Conservation (phyloP, 2,888 invertebrate genomes). For the Eupithecia vulgata region DNA sequence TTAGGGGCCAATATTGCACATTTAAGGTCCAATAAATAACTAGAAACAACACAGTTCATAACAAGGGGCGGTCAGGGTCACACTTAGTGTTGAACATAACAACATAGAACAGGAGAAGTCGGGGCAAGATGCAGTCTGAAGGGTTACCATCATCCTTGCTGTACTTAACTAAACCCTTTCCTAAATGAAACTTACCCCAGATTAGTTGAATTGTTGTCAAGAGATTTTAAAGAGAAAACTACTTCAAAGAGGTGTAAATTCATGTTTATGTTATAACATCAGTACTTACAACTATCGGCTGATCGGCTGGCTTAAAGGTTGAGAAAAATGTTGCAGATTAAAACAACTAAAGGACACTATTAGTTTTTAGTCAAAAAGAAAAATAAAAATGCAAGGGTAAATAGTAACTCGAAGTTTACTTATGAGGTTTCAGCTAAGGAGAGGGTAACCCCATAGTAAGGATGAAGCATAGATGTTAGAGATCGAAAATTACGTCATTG, state of each 20-base stretch:
- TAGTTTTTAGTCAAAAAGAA: background rate
- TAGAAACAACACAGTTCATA: slow-evolving; percentile 17
- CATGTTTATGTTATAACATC: background rate
- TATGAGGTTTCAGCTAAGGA: slow-evolving; percentile 22
- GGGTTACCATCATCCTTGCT: slow-evolving; percentile 32
- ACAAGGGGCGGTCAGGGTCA: slow-evolving; percentile 17
- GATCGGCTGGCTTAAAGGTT: background rate
- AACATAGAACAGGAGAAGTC: slow-evolving; percentile 24
- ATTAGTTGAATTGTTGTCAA: background rate
- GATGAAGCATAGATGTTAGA: slow-evolving; percentile 21
- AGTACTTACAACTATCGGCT: background rate
- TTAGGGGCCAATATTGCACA: slow-evolving; percentile 25
- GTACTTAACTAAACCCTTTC: background rate
- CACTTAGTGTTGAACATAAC: slow-evolving; percentile 24
- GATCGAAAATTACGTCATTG: slow-evolving; percentile 28
- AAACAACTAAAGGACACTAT: background rate
- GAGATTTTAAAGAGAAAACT: background rate
- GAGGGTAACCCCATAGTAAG: slow-evolving; percentile 32
- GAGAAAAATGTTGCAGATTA: background rate
- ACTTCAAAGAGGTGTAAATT: background rate
- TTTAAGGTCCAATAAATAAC: slow-evolving; percentile 13
- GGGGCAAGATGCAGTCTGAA: slow-evolving; percentile 34
- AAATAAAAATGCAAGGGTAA: background rate
- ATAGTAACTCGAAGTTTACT: background rate
- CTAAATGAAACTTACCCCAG: background rate